phyloP scores from a whole-genome alignment of 2,888 invertebrate genomes.

The Trichopoda pennipes region DNA sequence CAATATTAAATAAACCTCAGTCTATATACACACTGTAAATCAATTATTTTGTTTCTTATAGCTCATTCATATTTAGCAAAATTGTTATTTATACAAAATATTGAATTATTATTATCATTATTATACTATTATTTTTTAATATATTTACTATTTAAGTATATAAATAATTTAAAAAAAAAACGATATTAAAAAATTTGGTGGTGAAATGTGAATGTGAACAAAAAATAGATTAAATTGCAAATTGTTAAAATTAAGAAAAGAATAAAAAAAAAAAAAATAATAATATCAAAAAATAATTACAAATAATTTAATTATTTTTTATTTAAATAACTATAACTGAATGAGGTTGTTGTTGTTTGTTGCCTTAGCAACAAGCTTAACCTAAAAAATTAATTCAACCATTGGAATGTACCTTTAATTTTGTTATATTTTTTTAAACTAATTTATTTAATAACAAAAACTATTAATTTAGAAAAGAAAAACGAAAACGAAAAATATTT shows the following conservation, averaged over 20 bases:
- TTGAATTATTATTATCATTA: neutral
- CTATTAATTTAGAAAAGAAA: conserved; percentile 16
- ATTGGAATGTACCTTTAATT: conserved; percentile 64
- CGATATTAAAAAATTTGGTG: conserved; percentile 17
- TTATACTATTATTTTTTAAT: conserved; percentile 57
- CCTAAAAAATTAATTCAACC: conserved; percentile 30
- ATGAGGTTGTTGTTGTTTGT: conserved; percentile 37
- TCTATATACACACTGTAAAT: neutral
- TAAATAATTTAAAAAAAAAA: conserved; percentile 40
- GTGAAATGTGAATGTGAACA: conserved; percentile 43
- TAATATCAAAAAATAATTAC: conserved; percentile 3
- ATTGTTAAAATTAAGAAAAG: conserved; percentile 55
- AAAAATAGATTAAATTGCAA: conserved; percentile 52
- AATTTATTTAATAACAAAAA: conserved; percentile 56
- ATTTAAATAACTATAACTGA: conserved; percentile 45
- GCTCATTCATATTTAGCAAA: conserved; percentile 62
- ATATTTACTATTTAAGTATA: conserved; percentile 59
- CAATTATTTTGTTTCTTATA: conserved; percentile 38
- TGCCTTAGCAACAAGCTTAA: conserved; percentile 26
- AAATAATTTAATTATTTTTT: conserved; percentile 20
- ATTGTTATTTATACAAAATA: conserved; percentile 63
- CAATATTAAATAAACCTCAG: neutral
- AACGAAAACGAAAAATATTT: conserved; percentile 50
- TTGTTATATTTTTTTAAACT: conserved; percentile 66
- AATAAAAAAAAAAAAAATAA: conserved; percentile 43